phyloP scores from a whole-genome alignment of 2,888 invertebrate genomes.

The Azorinus chamasolen region DNA sequence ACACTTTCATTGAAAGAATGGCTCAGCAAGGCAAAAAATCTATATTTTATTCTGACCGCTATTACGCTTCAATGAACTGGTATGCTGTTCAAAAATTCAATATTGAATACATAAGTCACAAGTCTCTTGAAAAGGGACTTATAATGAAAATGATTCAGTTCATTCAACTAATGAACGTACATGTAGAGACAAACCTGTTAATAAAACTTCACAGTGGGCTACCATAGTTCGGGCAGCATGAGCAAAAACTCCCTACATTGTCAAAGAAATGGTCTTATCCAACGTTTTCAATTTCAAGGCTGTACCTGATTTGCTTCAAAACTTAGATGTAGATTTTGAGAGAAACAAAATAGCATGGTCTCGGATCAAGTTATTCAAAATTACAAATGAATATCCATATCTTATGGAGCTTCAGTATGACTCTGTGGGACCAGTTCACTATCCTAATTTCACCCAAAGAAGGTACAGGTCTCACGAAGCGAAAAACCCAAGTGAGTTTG shows the following conservation, averaged over 20 bases:
- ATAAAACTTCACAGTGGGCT: conserved; percentile 56
- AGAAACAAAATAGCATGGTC: conserved; percentile 30
- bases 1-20: conserved; percentile 25
- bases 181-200: conserved; percentile 18
- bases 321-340: conserved; percentile 36
- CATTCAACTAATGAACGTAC: conserved; percentile 48
- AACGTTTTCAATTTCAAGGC: conserved; percentile 50
- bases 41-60: conserved; percentile 47
- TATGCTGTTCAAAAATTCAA: conserved; percentile 40
- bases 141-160: conserved; percentile 44
- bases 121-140: conserved; percentile 53
- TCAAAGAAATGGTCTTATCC: conserved; percentile 23
- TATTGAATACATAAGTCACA: conserved; percentile 37
- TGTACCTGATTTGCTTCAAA: conserved; percentile 17
- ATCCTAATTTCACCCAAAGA: conserved; percentile 16
- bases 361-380: conserved; percentile 16
- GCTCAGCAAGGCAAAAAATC: conserved; percentile 28
- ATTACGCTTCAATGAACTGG: conserved; percentile 42
- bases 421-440: conserved; percentile 21
- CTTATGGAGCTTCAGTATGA: conserved; percentile 21
- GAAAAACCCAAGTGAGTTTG: conserved; percentile 6
- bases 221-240: conserved; percentile 31
- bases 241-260: conserved; percentile 25
- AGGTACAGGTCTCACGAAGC: conserved; percentile 12
- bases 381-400: conserved; percentile 16